Base-by-base conservation (phyloP, 2,113 vertebrate species). In the Triplophysa dalaica region DNA sequence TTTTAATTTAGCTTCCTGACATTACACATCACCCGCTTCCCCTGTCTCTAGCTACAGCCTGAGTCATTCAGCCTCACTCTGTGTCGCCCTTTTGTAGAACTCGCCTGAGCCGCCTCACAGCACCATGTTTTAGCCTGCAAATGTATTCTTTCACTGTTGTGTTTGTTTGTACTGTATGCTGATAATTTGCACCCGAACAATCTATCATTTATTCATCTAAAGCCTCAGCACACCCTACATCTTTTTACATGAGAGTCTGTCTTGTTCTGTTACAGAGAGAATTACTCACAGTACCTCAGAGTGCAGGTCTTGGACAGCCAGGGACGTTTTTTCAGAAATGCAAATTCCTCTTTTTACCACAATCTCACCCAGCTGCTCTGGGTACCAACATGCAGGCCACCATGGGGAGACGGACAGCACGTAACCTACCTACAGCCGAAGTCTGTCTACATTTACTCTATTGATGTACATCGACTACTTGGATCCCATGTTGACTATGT, bases 261-360 rank as follows among this genome's bases (percentile, higher is more conserved):
- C 16, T 52, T 43, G 33, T 61, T 10, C 77, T 21, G 41, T 84
- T 79, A 0, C 86, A 94, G 93, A 75, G 92, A 92, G 79, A 52
- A 75, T 38, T 93, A 93, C 81, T 91, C 90, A 41, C 92, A 93
- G 87, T 94, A 91, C 82, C 79, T 91, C 77, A 87, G 77, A 1
- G 90, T 91, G 41, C 86, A 90, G 80, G 84, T 94, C 45, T 48
- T 88, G 0, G 89, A 91, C 86, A 74, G 83, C 8, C 80, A 92
- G 1, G 92, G 90, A 0, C 85, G 48, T 4, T 17, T 78, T 1
- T 7, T 88, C 75, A 90, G 22, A 67, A 86, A 72, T 3, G 82
- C 86, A 75, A 85, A 45, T 19, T 94, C 93, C 22, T 94, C 93
- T 58, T 94, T 94, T 82, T 83, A 81, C 81, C 79, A 89, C 79